Base-by-base conservation (phyloP, 2,113 vertebrate genomes). In the Nymphicus hollandicus region DNA sequence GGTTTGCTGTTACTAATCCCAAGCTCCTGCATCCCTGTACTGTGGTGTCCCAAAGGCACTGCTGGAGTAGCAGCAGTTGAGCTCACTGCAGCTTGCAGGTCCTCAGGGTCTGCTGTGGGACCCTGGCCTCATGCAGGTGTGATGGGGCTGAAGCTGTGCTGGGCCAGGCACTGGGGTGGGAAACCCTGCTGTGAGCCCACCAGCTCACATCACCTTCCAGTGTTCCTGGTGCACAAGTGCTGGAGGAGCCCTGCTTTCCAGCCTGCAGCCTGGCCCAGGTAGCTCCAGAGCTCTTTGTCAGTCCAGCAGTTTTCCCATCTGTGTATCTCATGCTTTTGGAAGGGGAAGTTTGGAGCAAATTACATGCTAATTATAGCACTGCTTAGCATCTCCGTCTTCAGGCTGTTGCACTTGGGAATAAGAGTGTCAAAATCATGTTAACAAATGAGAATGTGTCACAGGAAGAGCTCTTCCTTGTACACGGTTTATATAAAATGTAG, bases 361-460 rank as follows among this genome's bases (percentile, higher is more conserved):
- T 65, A 71, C 4, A 8, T 85, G 74, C 56, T 88, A 97, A 97
- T 93, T 96, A 96, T 84, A 96, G 91, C 46, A 4, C 69, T 37
- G 85, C 85, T 94, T 81, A 90, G 41, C 91, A 96, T 88, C 91
- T 74, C 22, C 1, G 0, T 79, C 88, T 83, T 89, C 88, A 96
- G 93, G 61, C 43, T 63, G 77, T 56, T 93, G 79, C n/a, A 18
- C 94, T 79, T 76, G 44, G 91, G 81, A 84, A 85, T 56, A 27
- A 89, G 61, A 27, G 81, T 97, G 92, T 92, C 96, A 93, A 81
- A 95, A 71, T 90, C 71, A 68, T 94, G 95, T 52, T 80, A 96
- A 88, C 95, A 87, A 95, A 97, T 73, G 93, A 89, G 83, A 64
- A 88, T 1, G 53, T 96, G 91, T 95, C 82, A 94, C 20, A 78